Percentiles rank a stretch among this genome's conserved stretches.
Conservation (phyloP, 2,888 invertebrate species). For the Stenolophus ochropezus region DNA sequence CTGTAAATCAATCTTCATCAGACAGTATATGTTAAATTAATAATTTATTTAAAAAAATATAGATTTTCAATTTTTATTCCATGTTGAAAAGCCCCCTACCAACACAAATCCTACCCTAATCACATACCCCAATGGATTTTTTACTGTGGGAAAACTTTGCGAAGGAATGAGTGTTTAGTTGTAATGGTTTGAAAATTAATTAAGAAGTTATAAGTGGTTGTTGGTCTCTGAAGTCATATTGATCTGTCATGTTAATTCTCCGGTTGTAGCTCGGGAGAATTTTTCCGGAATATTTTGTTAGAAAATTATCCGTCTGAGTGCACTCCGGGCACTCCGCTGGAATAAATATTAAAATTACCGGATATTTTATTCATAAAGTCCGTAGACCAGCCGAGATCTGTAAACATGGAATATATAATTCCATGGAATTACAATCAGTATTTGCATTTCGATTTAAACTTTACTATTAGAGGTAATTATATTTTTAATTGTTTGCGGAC, state of each 20-base stretch:
- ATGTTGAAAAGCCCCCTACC: too few relatives aligned
- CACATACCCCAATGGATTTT: too few relatives aligned
- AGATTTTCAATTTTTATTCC: too few relatives aligned
- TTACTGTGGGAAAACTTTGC: too few relatives aligned
- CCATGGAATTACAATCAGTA: conserved; percentile 45
- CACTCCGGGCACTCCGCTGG: conserved; percentile 26
- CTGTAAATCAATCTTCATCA: too few relatives aligned
- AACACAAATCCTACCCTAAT: too few relatives aligned
- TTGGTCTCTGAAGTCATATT: background rate
- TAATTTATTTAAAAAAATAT: too few relatives aligned
- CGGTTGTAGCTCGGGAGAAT: background rate
- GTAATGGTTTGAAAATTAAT: too few relatives aligned
- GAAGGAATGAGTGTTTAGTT: too few relatives aligned
- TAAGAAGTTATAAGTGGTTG: too few relatives aligned
- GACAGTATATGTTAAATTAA: too few relatives aligned
- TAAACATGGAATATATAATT: conserved; percentile 57
- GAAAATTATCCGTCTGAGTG: conserved; percentile 41
- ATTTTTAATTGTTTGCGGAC: conserved; percentile 43
- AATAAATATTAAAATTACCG: conserved; percentile 56
- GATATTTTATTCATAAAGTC: conserved; percentile 58
- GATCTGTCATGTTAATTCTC: conserved; percentile 33
- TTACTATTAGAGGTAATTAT: conserved; percentile 41
- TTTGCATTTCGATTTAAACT: conserved; percentile 46
- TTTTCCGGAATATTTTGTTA: conserved; percentile 48
- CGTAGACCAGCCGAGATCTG: conserved; percentile 43